These are phyloP conservation scores for Macaca nemestrina DNA, from an alignment of 2,113 vertebrate genomes.

Conservation along the genomic window DNA sequence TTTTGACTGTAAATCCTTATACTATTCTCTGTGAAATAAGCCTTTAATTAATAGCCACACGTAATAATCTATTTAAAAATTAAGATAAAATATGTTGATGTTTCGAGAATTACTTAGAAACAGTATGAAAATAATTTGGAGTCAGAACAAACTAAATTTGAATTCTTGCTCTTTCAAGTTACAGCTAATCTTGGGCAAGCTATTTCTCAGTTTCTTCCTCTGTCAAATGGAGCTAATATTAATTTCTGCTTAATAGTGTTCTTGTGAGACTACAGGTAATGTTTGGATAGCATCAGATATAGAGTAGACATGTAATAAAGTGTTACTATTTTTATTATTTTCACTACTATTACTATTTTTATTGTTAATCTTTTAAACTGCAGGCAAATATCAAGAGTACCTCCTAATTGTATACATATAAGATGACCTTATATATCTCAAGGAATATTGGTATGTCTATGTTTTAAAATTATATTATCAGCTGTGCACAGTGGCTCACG, in stretches of 20 bases:
- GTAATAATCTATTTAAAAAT: constrained; percentile 1
- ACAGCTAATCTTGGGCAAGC: neutral
- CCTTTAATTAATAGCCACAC: neutral
- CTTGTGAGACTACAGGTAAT: neutral
- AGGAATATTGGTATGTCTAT: neutral
- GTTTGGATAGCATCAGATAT: neutral
- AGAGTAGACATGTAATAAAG: neutral
- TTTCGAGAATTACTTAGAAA: neutral
- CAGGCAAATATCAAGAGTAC: neutral
- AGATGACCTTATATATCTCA: neutral
- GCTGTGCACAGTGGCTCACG: too few relatives aligned
- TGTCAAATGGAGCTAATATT: neutral
- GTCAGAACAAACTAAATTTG: neutral
- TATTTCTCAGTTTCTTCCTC: neutral
- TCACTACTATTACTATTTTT: neutral
- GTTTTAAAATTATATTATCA: neutral
- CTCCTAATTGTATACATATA: neutral
- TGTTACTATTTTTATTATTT: neutral
- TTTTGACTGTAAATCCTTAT: neutral
- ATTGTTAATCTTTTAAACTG: neutral
- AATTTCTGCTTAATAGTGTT: neutral
- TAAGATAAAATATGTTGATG: neutral
- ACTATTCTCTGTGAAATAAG: neutral
- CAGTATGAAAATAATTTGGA: neutral
- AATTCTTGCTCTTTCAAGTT: neutral